Percentiles rank a stretch among this genome's conserved stretches.
Evolutionary conservation across 1,140 invertebrate genomes (phyloP).

Genomic region (Tetramorium simillimum): DNA sequence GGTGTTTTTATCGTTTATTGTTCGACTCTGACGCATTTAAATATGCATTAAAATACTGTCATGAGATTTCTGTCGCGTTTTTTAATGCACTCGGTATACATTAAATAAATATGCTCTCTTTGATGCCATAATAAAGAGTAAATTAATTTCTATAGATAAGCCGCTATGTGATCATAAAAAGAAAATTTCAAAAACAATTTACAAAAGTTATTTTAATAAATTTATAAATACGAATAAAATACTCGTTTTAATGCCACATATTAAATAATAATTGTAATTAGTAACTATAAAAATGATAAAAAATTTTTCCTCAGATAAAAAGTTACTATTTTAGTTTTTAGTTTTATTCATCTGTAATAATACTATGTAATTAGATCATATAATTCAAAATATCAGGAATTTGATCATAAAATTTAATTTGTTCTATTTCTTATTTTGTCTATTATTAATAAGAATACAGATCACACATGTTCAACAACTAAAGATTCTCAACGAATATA

Average conservation of each 20-base stretch:
- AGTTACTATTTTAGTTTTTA: background rate
- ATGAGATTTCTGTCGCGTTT: constrained; percentile 39
- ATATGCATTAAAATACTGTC: constrained; percentile 53
- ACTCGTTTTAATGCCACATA: background rate
- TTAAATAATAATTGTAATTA: background rate
- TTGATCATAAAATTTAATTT: background rate
- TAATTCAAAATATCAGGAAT: background rate
- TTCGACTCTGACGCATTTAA: constrained; percentile 26
- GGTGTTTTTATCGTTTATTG: constrained; percentile 49
- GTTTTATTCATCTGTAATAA: background rate
- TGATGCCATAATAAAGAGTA: background rate
- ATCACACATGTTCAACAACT: background rate
- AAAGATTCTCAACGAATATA: background rate
- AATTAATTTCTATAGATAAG: constrained; percentile 11
- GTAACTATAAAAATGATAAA: background rate
- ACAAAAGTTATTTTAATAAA: background rate
- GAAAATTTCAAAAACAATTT: background rate
- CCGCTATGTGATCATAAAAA: background rate
- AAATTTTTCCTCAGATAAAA: background rate
- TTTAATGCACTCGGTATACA: constrained; percentile 20
- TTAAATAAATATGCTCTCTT: constrained; percentile 31
- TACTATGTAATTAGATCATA: background rate
- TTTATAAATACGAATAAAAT: background rate
- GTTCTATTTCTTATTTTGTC: background rate
- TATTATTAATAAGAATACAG: background rate